Base-by-base conservation (phyloP, 2,888 invertebrate species). In the Timandra comae region DNA sequence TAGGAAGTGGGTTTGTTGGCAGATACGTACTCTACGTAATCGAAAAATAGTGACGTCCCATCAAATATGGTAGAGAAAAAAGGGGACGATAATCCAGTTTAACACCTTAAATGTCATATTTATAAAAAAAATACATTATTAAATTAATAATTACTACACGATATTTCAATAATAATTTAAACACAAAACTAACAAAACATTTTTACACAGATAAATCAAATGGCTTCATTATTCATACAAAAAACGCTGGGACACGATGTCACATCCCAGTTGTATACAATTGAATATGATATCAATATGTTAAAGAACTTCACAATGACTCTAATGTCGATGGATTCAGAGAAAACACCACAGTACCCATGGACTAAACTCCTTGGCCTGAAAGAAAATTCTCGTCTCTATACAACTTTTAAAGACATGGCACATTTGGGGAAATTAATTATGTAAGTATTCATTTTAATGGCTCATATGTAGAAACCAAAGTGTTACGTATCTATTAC, bases 151-250 rank as follows among this genome's bases (percentile, higher is more conserved):
- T n/a, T n/a, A n/a, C n/a, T n/a, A n/a, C n/a, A n/a, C n/a, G n/a
- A n/a, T n/a, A n/a, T n/a, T n/a, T n/a, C n/a, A n/a, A n/a, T n/a
- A n/a, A n/a, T n/a, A n/a, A n/a, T n/a, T n/a, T n/a, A n/a, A n/a
- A n/a, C n/a, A n/a, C n/a, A n/a, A n/a, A n/a, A n/a, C n/a, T n/a
- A n/a, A n/a, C n/a, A n/a, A n/a, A n/a, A n/a, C n/a, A n/a, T n/a
- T n/a, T n/a, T n/a, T n/a, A n/a, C n/a, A 7, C 49, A 86, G 86
- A 85, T 86, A 33, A 85, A 86, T 41, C 58, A 61, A 22, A 81
- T 86, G 71, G 84, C 86, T 0, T 77, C 80, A 0, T 52, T 86
- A 1, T 55, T 85, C 0, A 68, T 86, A 9, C 70, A 80, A 57
- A 77, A 85, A 41, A 80, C 82, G 0, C 39, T 86, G 0, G 84